These are phyloP conservation scores for Pachydiplax longipennis DNA, from an alignment of 2,888 invertebrate species.

Conservation along the genomic window DNA sequence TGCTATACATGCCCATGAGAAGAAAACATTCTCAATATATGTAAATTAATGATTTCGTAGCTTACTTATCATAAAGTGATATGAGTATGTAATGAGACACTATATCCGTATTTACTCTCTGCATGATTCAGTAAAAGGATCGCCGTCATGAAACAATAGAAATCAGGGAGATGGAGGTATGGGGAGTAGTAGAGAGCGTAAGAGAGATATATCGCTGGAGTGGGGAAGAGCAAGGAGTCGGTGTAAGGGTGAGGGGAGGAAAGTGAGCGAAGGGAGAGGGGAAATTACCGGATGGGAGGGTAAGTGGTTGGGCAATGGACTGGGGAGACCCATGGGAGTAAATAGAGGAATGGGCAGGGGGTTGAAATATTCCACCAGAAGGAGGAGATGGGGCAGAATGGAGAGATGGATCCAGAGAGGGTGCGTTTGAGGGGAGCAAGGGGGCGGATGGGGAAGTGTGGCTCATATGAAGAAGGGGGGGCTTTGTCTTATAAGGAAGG, in stretches of 20 bases:
- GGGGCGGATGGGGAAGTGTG: not conserved
- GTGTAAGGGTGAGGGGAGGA: not conserved
- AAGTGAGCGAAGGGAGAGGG: not conserved
- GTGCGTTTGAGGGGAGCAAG: not conserved
- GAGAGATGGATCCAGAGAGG: not conserved
- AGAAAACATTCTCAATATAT: too few species aligned
- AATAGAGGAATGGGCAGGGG: not conserved
- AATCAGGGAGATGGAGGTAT: not conserved
- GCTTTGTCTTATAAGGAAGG: not conserved
- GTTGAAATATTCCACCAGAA: not conserved
- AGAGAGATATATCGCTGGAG: not conserved
- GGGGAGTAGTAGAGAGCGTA: not conserved
- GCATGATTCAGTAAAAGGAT: too few species aligned
- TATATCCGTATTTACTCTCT: too few species aligned
- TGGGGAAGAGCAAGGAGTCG: not conserved
- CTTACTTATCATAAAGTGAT: too few species aligned
- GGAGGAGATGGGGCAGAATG: not conserved
- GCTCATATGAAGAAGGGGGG: not conserved
- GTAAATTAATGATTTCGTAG: too few species aligned
- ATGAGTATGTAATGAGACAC: too few species aligned
- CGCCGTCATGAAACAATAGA: not conserved
- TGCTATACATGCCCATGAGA: too few species aligned
- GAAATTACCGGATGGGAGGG: not conserved
- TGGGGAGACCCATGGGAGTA: not conserved
- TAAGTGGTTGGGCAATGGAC: constrained; percentile 1